These are phyloP conservation scores for Oryzias javanicus DNA, from an alignment of 2,113 vertebrate genomes.

Conservation along the genomic window DNA sequence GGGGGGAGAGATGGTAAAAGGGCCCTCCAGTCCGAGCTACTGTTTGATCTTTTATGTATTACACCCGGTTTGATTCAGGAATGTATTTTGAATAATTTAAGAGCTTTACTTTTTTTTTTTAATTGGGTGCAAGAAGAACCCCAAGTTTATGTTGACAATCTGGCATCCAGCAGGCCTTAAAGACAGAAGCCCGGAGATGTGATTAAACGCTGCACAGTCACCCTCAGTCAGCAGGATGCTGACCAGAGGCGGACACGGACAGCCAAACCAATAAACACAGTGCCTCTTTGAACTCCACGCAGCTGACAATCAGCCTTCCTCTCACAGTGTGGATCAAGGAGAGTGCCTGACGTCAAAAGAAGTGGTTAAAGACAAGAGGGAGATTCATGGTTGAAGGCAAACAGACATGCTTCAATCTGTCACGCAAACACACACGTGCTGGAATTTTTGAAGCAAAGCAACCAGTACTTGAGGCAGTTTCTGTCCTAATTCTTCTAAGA, in stretches of 20 bases:
- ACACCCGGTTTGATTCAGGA: neutral
- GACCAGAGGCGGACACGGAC: conserved; percentile 58
- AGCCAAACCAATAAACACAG: conserved; percentile 64
- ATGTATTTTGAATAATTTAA: too few relatives aligned
- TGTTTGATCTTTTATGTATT: conserved; percentile 11
- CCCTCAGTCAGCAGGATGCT: conserved; percentile 66
- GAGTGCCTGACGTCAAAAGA: neutral
- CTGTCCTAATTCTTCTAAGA: conserved; percentile 69
- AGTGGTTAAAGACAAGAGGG: conserved; percentile 13
- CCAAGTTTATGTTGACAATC: conserved; percentile 6
- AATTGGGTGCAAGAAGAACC: neutral
- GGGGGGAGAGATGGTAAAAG: neutral
- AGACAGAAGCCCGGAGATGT: conserved; percentile 58
- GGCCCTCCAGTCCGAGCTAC: conserved; percentile 11
- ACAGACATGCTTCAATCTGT: conserved; percentile 43
- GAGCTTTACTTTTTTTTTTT: too few relatives aligned
- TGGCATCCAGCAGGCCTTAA: conserved; percentile 33
- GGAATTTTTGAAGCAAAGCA: conserved; percentile 53
- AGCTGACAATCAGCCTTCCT: conserved; percentile 60
- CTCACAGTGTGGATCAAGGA: conserved; percentile 24
- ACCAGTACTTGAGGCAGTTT: conserved; percentile 57
- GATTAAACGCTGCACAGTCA: conserved; percentile 61
- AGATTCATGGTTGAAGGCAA: conserved; percentile 30
- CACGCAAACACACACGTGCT: conserved; percentile 44
- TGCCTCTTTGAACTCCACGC: conserved; percentile 33